phyloP scores from a whole-genome alignment of 2,888 invertebrate species.

The Thecocarcelia acutangulata region DNA sequence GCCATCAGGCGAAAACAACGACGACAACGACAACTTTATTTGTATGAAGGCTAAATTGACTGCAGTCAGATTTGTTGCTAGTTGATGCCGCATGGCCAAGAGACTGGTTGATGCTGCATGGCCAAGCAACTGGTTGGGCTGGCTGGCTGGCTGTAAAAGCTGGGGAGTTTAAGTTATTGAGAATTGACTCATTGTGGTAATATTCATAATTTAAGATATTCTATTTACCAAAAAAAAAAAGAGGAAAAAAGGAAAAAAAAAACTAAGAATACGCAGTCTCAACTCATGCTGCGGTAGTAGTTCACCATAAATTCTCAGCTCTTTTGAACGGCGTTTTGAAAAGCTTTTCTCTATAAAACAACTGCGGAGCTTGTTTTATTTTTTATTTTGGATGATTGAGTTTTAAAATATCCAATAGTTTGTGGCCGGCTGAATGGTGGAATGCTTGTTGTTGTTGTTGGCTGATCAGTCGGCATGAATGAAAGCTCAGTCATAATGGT shows the following conservation, averaged over 20 bases:
- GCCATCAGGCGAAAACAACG: conserved; percentile 48
- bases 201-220: conserved; percentile 80
- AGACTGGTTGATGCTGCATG: conserved; percentile 35
- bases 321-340: conserved; percentile 52
- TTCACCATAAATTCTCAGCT: conserved; percentile 78
- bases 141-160: conserved; percentile 41
- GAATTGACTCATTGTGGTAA: conserved; percentile 81
- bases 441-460: background rate
- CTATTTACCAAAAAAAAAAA: conserved; percentile 72
- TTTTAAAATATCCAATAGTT: conserved; percentile 52
- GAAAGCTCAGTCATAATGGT: conserved; percentile 68
- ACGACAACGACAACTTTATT: conserved; percentile 68
- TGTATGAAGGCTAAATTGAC: conserved; percentile 55
- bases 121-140: conserved; percentile 16
- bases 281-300: conserved; percentile 72
- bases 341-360: conserved; percentile 17
- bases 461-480: conserved; percentile 67
- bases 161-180: conserved; percentile 76
- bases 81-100: too few relatives aligned
- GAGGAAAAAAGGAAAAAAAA: conserved; percentile 56
- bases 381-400: conserved; percentile 54
- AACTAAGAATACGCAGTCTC: conserved; percentile 47
- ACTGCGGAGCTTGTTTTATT: conserved; percentile 34
- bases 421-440: conserved; percentile 5
- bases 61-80: conserved; percentile 15